These are phyloP conservation scores for Cataglyphis cursor DNA, from an alignment of 2,888 invertebrate species.

Conservation along the genomic window DNA sequence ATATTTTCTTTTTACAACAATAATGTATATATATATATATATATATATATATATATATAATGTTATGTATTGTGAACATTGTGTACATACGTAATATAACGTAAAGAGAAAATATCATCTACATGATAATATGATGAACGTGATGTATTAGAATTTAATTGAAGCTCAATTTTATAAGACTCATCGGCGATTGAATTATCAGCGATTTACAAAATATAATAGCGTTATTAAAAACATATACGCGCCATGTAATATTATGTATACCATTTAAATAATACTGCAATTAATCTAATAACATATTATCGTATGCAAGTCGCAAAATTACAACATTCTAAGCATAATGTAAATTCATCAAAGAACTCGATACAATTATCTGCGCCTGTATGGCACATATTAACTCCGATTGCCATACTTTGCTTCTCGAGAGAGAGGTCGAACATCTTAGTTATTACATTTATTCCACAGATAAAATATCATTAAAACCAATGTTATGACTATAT, in stretches of 20 bases:
- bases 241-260: not conserved
- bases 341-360: constrained; percentile 73
- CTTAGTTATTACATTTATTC: constrained; percentile 84
- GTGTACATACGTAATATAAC: not conserved
- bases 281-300: constrained; percentile 62
- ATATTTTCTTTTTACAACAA: not conserved
- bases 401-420: constrained; percentile 79
- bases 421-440: constrained; percentile 86
- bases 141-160: not conserved
- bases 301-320: constrained; percentile 74
- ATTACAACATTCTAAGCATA: constrained; percentile 77
- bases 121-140: not conserved
- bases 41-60: not conserved
- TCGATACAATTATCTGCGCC: constrained; percentile 73
- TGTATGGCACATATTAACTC: constrained; percentile 63
- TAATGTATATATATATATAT: not conserved
- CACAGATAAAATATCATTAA: constrained; percentile 83
- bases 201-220: not conserved
- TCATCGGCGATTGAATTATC: not conserved
- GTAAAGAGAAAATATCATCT: not conserved
- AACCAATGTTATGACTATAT: constrained; percentile 83
- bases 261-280: constrained; percentile 61
- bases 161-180: not conserved
- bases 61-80: not conserved
- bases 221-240: not conserved